phyloP scores from a whole-genome alignment of 2,797 vertebrate genomes.

The Eleutherodactylus coqui region DNA sequence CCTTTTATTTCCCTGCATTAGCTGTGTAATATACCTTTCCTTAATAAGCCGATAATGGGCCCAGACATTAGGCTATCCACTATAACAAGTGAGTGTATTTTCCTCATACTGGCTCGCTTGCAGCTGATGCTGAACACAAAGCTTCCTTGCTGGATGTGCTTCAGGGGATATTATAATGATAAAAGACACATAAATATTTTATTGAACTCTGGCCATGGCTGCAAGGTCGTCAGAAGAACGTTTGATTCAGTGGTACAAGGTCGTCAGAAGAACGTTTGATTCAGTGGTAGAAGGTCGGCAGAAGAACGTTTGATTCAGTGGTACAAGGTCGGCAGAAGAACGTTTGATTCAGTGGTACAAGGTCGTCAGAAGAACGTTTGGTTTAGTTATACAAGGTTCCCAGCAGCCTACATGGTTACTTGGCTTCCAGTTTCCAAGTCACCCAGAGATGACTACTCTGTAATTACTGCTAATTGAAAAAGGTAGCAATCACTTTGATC shows the following conservation, averaged over 20 bases:
- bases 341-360: neutral
- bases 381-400: no score
- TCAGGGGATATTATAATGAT: slow-evolving; percentile 22
- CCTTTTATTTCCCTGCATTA: neutral
- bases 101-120: neutral
- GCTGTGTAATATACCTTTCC: neutral
- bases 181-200: slow-evolving; percentile 30
- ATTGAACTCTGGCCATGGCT: slow-evolving; percentile 8
- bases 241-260: slow-evolving; percentile 4
- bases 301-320: slow-evolving; percentile 10
- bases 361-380: no score
- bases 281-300: slow-evolving; percentile 2
- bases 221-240: slow-evolving; percentile 2
- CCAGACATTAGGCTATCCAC: neutral
- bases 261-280: slow-evolving; percentile 15
- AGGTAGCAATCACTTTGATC: neutral
- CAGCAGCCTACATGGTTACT: neutral
- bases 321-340: slow-evolving; percentile 7
- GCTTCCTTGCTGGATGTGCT: neutral
- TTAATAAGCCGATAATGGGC: neutral
- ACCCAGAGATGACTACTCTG: neutral
- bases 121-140: neutral
- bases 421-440: neutral
- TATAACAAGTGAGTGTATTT: neutral
- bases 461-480: slow-evolving; percentile 30